phyloP scores from a whole-genome alignment of 2,888 invertebrate species.

The Lepas anatifera region DNA sequence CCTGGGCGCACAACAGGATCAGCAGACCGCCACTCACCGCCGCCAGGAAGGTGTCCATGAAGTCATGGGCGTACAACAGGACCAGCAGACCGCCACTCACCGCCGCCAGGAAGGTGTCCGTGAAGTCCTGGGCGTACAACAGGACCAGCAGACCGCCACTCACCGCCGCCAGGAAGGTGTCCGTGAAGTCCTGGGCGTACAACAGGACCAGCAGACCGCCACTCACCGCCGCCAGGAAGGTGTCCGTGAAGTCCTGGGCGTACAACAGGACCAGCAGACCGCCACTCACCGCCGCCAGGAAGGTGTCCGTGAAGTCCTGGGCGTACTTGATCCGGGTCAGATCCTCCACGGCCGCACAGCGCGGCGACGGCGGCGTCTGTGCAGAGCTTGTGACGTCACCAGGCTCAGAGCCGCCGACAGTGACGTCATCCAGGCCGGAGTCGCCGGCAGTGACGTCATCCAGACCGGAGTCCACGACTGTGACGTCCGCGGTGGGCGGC shows the following conservation, averaged over 20 bases:
- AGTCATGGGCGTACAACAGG: conserved; percentile 36
- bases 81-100: too few species aligned
- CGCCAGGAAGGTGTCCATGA: conserved; percentile 38
- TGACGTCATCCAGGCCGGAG: conserved; percentile 2
- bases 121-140: too few species aligned
- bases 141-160: too few species aligned
- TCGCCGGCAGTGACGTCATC: conserved; percentile 6
- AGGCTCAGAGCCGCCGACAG: neutral
- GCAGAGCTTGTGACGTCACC: neutral
- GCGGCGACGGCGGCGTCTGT: conserved; percentile 4
- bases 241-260: too few species aligned
- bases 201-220: too few species aligned
- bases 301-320: conserved; percentile 37
- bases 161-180: too few species aligned
- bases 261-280: too few species aligned
- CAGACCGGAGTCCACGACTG: too few species aligned
- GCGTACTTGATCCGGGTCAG: conserved; percentile 30
- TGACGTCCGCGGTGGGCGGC: neutral
- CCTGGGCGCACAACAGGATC: too few species aligned
- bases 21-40: conserved; percentile 36
- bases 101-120: too few species aligned
- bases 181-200: too few species aligned
- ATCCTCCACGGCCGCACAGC: conserved; percentile 23
- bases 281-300: conserved; percentile 35
- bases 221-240: too few species aligned